Conservation (phyloP, 1,140 invertebrate genomes). For the Lepidurus packardi region DNA sequence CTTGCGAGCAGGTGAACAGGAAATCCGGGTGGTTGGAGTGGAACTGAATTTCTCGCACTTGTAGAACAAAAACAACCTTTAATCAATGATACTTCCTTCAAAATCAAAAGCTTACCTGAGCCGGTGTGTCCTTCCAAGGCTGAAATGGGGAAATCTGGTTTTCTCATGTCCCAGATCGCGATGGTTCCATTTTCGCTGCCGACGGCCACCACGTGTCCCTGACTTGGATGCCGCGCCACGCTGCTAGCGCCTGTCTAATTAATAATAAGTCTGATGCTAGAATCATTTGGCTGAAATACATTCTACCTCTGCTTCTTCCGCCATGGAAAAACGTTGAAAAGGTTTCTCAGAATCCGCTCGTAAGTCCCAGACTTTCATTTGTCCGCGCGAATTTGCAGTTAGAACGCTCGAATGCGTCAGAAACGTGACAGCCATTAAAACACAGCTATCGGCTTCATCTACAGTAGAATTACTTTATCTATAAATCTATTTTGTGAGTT, state of each 20-base stretch:
- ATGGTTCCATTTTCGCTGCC: conserved; percentile 74
- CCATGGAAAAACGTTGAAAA: conserved; percentile 42
- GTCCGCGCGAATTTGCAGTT: conserved; percentile 74
- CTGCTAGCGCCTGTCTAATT: conserved; percentile 57
- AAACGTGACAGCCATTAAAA: conserved; percentile 65
- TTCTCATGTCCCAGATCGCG: conserved; percentile 81
- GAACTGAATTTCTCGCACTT: conserved; percentile 72
- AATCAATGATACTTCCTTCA: not conserved
- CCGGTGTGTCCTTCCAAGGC: conserved; percentile 65
- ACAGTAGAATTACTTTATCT: conserved; percentile 39
- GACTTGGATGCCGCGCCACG: conserved; percentile 73
- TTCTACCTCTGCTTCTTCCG: conserved; percentile 39
- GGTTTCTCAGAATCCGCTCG: conserved; percentile 49
- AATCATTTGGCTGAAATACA: conserved; percentile 44
- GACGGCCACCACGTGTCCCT: conserved; percentile 71
- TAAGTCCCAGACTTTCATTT: conserved; percentile 82
- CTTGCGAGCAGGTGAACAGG: conserved; percentile 68
- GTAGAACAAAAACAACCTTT: not conserved
- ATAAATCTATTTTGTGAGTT: conserved; percentile 14
- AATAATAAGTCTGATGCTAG: conserved; percentile 47
- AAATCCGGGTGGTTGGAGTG: conserved; percentile 75
- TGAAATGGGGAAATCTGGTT: conserved; percentile 71
- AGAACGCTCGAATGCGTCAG: conserved; percentile 69
- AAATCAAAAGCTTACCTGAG: conserved; percentile 29
- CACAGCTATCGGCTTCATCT: conserved; percentile 74